A percentile compares a stretch with the other conserved stretches of the same genome.
These are phyloP conservation scores for Brevimyrus niger DNA, from an alignment of 2,113 vertebrate genomes.

Conservation along the genomic window DNA sequence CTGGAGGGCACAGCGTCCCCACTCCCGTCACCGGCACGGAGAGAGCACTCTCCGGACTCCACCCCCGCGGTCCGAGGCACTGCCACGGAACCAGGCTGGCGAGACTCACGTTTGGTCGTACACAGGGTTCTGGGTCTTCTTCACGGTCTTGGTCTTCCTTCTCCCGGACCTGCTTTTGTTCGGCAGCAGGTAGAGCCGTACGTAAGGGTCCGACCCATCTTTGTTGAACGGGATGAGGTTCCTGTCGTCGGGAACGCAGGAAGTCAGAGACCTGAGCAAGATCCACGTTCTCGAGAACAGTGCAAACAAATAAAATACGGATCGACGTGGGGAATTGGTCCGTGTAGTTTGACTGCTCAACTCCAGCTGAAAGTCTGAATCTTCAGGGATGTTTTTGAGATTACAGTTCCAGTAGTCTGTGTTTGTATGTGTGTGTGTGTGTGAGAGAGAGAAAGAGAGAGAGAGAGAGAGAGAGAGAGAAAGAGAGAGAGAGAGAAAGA, in stretches of 20 bases:
- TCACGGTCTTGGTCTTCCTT: slow-evolving; percentile 83
- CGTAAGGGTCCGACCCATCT: slow-evolving; percentile 86
- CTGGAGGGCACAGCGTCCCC: neutral
- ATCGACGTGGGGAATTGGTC: neutral
- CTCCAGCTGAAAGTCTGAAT: neutral
- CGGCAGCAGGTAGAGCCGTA: slow-evolving; percentile 87
- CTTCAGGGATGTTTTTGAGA: neutral
- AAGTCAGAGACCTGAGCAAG: slow-evolving; percentile 21
- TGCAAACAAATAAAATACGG: neutral
- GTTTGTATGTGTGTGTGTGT: neutral
- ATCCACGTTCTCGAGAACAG: neutral
- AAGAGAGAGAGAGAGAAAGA: too few relatives aligned
- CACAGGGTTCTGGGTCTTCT: slow-evolving; percentile 84
- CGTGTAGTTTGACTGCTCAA: neutral
- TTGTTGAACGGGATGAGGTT: slow-evolving; percentile 90
- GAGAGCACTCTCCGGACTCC: neutral
- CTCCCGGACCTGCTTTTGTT: slow-evolving; percentile 88
- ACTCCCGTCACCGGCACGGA: neutral
- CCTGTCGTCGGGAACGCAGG: slow-evolving; percentile 50
- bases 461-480: neutral
- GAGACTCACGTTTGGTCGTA: slow-evolving; percentile 85
- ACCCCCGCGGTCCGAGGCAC: neutral
- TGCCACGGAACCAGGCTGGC: neutral
- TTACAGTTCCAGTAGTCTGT: neutral
- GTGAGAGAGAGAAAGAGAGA: too few relatives aligned